These are phyloP conservation scores for Lithobates sylvaticus DNA, from an alignment of 2,797 vertebrate genomes.

Conservation along the genomic window DNA sequence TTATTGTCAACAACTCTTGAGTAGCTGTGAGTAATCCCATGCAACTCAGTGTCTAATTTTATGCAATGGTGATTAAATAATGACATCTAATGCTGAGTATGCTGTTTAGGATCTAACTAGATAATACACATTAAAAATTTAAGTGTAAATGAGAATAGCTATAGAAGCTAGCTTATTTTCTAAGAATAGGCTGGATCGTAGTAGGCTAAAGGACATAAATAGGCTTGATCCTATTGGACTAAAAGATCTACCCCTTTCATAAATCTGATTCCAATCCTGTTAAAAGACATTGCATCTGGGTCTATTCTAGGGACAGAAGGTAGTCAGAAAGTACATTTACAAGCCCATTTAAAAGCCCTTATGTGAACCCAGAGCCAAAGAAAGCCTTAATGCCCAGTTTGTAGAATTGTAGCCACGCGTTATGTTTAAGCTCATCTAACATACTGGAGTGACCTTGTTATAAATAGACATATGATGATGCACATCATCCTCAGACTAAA, in stretches of 20 bases:
- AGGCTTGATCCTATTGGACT: too few relatives aligned
- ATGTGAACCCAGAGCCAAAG: not conserved
- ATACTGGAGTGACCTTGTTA: not conserved
- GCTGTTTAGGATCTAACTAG: not conserved
- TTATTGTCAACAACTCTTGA: too few relatives aligned
- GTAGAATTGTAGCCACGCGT: not conserved
- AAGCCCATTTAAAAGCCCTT: too few relatives aligned
- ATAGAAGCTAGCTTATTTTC: too few relatives aligned
- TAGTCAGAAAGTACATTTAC: not conserved
- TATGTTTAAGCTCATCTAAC: not conserved
- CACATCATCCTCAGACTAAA: slow-evolving; percentile 1
- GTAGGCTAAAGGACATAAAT: not conserved
- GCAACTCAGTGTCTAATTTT: too few relatives aligned
- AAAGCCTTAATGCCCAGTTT: not conserved
- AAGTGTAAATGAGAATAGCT: too few relatives aligned
- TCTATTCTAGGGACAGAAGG: not conserved
- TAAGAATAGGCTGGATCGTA: not conserved
- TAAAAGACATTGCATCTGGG: too few relatives aligned
- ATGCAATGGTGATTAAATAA: not conserved
- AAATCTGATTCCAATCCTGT: not conserved
- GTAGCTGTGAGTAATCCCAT: too few relatives aligned
- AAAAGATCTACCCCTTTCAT: not conserved
- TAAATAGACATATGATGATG: slow-evolving; percentile 16
- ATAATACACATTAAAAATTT: not conserved
- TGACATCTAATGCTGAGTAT: not conserved